These are phyloP conservation scores for Molossus molossus DNA, from an alignment of 2,797 vertebrate genomes.

Conservation along the genomic window DNA sequence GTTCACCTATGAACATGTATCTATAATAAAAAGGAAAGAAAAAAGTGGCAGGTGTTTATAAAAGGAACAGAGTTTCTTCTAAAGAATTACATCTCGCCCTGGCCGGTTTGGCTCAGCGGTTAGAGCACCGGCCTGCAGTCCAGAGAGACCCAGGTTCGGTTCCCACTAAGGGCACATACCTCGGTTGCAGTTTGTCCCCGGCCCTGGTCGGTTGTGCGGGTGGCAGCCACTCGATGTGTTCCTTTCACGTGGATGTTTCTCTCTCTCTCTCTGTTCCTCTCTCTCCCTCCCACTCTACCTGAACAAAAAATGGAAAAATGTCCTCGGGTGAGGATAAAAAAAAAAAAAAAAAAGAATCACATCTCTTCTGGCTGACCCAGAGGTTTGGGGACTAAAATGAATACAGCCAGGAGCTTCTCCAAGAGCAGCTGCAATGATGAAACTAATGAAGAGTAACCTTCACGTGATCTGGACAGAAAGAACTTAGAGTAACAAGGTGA, in stretches of 20 bases:
- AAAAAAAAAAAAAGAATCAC: background rate
- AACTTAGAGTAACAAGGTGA: background rate
- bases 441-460: background rate
- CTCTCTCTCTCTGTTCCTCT: too few relatives aligned
- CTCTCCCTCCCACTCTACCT: too few relatives aligned
- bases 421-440: background rate
- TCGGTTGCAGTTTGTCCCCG: too few relatives aligned
- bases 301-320: too few relatives aligned
- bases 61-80: background rate
- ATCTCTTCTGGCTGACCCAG: background rate
- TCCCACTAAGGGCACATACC: too few relatives aligned
- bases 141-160: too few relatives aligned
- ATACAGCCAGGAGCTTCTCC: background rate
- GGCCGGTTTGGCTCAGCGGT: too few relatives aligned
- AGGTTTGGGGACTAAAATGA: background rate
- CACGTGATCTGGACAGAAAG: background rate
- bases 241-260: too few relatives aligned
- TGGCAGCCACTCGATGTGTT: too few relatives aligned
- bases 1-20: background rate
- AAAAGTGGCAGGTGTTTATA: background rate
- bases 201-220: too few relatives aligned
- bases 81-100: background rate
- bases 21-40: background rate
- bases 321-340: too few relatives aligned
- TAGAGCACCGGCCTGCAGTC: too few relatives aligned